Base-by-base conservation (phyloP, 2,888 invertebrate species). In the Ochropleura leucogaster region DNA sequence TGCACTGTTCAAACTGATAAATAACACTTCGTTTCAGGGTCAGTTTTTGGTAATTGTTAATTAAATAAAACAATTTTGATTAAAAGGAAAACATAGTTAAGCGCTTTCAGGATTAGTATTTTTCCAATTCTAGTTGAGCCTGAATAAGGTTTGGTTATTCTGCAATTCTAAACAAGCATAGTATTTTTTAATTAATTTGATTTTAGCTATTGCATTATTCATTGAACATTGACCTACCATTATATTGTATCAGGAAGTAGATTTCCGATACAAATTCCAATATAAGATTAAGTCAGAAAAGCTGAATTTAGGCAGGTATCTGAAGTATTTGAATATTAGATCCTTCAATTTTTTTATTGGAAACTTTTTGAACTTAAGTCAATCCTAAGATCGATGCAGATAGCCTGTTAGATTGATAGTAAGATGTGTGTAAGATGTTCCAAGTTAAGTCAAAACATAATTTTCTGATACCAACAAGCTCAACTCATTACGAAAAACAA, bases 401-500 rank as follows among this genome's bases (percentile, higher is more conserved):
- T 53, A 47, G 9, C 20, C 14, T 51, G 46, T 44, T 18, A 20
- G n/a, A 63, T 68, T 8, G n/a, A 47, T 20, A 46, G 20, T 18
- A 57, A 47, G 42, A 62, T 57, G 65, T 53, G 46, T 8, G 20
- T 18, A 57, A 47, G 42, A 62, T 57, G 65, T 53, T 49, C 12
- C 7, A 68, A 64, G 30, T 68, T 47, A 40, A 42, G 60, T 42
- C 10, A 16, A 62, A 51, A 40, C 49, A 30, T 14, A 49, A 69
- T 68, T 57, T 40, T 70, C 47, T 40, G 64, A 70, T 40, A 65
- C 16, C 55, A 40, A 55, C 18, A 57, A 67, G 16, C 40, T 20
- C 47, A 47, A 68, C 40, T 49, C 57, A 30, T 60, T 72, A 59
- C 60, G 20, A 53, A 30, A 51, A 66, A 40, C 40, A 49, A 79